Evolutionary conservation across 2,113 vertebrate genomes (phyloP).

Genomic region (Hyperopisus bebe): DNA sequence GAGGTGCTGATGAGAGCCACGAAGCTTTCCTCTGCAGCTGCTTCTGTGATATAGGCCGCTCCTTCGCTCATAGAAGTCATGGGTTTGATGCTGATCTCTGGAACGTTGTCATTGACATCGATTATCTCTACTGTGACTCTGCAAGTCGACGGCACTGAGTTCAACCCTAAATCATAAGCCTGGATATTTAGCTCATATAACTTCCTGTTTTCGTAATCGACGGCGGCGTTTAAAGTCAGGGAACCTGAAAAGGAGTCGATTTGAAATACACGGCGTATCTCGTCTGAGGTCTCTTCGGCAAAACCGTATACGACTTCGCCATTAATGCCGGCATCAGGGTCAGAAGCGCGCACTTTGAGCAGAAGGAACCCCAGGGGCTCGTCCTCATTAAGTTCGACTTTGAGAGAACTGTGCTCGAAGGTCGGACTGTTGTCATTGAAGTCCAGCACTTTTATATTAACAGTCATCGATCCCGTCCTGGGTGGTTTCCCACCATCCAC

Average conservation of each 20-base stretch:
- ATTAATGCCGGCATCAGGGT: constrained; percentile 58
- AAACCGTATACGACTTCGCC: constrained; percentile 61
- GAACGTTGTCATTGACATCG: constrained; percentile 66
- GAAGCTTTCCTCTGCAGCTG: constrained; percentile 63
- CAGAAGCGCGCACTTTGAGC: constrained; percentile 57
- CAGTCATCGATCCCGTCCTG: constrained; percentile 45
- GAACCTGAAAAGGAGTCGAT: constrained; percentile 54
- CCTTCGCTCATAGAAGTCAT: constrained; percentile 61
- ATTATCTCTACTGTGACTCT: constrained; percentile 54
- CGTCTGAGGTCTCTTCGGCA: constrained; percentile 35
- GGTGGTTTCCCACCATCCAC: constrained; percentile 45
- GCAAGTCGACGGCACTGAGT: constrained; percentile 53
- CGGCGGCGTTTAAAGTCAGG: constrained; percentile 49
- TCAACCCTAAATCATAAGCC: constrained; percentile 52
- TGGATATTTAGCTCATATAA: constrained; percentile 55
- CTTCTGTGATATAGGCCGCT: constrained; percentile 63
- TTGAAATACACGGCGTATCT: constrained; percentile 48
- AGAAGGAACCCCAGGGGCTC: constrained; percentile 54
- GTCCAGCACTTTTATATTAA: constrained; percentile 58
- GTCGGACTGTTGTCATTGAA: constrained; percentile 66
- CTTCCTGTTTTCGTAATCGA: constrained; percentile 57
- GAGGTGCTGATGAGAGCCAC: constrained; percentile 66
- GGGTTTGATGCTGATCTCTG: constrained; percentile 62
- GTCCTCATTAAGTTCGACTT: constrained; percentile 61
- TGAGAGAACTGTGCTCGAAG: constrained; percentile 55